Percentiles rank a stretch among this genome's conserved stretches.
phyloP scores from a whole-genome alignment of 2,888 invertebrate genomes.

The Clivina fossor region DNA sequence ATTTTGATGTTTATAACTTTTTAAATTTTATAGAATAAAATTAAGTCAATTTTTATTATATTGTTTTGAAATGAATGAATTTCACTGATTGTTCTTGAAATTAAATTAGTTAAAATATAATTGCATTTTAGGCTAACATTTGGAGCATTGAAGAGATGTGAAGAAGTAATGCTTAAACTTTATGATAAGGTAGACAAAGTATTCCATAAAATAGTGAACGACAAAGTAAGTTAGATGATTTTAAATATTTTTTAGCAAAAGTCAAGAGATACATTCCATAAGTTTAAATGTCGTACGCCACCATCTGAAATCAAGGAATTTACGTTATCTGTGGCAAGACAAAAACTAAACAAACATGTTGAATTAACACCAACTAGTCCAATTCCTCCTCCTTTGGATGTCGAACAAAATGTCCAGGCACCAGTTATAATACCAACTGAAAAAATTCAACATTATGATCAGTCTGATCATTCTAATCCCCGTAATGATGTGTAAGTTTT shows the following conservation, averaged over 20 bases:
- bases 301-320: conserved; percentile 14
- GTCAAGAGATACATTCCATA: conserved; percentile 10
- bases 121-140: conserved; percentile 68
- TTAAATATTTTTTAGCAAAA: conserved; percentile 19
- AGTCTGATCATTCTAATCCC: conserved; percentile 3
- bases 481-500: conserved; percentile 18
- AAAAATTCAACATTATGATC: too few relatives aligned
- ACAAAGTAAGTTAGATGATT: too few relatives aligned
- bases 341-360: conserved; percentile 23
- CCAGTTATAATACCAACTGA: conserved; percentile 54
- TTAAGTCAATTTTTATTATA: too few relatives aligned
- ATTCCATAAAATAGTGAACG: conserved; percentile 46
- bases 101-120: too few relatives aligned
- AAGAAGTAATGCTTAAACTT: conserved; percentile 67
- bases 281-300: conserved; percentile 22
- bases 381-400: conserved; percentile 52
- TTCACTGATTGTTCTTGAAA: too few relatives aligned
- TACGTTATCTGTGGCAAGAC: conserved; percentile 24
- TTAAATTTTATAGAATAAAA: too few relatives aligned
- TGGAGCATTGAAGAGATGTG: conserved; percentile 68
- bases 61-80: too few relatives aligned
- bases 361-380: conserved; percentile 53
- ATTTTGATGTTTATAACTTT: too few relatives aligned
- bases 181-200: conserved; percentile 68
- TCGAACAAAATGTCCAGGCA: conserved; percentile 40